A percentile compares a stretch with the other conserved stretches of the same genome.
Conservation (phyloP, 2,888 invertebrate genomes). For the Octonoba sinensis region DNA sequence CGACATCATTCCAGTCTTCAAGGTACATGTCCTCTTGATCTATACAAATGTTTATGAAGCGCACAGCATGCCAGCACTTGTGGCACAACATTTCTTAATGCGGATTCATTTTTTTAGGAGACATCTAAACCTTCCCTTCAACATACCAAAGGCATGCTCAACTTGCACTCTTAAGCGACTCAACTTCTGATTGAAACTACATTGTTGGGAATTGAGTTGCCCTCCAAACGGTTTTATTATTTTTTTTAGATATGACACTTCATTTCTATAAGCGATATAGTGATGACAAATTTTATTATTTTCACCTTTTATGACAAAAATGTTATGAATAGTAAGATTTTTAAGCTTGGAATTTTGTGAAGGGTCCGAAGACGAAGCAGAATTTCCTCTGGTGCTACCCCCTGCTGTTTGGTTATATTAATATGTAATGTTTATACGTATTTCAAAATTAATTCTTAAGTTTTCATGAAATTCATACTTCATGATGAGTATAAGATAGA, state of each 20-base stretch:
- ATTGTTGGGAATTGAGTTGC: neutral
- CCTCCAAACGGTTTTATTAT: slow-evolving; percentile 19
- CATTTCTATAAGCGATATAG: slow-evolving; percentile 16
- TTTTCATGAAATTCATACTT: too few relatives aligned
- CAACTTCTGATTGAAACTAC: slow-evolving; percentile 2
- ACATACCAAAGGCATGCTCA: slow-evolving; percentile 22
- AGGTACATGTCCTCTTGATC: neutral
- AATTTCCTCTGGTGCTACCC: too few relatives aligned
- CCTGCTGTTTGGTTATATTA: too few relatives aligned
- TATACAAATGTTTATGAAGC: slow-evolving; percentile 13
- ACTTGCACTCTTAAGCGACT: neutral
- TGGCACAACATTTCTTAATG: neutral
- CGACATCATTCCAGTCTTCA: slow-evolving; percentile 15
- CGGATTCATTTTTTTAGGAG: slow-evolving; percentile 13
- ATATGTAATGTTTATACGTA: too few relatives aligned
- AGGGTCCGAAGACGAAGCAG: slow-evolving; percentile 17
- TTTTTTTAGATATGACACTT: too few relatives aligned
- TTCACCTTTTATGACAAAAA: too few relatives aligned
- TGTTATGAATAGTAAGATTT: too few relatives aligned
- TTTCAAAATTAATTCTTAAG: too few relatives aligned
- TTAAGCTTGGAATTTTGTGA: too few relatives aligned
- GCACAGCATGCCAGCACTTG: slow-evolving; percentile 12
- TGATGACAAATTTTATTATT: too few relatives aligned
- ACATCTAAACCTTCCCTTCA: slow-evolving; percentile 21
- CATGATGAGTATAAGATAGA: too few relatives aligned